phyloP scores from a whole-genome alignment of 2,888 invertebrate species.

The Synergus japonicus region DNA sequence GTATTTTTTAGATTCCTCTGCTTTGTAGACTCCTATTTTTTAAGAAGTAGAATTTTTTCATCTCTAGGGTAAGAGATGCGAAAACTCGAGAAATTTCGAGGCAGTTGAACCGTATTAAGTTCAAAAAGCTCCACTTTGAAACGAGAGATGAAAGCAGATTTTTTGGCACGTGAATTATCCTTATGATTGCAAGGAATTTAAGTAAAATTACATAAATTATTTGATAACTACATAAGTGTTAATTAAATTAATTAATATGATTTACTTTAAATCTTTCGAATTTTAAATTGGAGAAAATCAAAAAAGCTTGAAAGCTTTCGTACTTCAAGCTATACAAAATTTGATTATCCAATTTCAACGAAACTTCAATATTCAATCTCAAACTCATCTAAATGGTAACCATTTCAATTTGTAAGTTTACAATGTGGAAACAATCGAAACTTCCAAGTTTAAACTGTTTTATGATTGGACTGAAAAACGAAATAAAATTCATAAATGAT shows the following conservation, averaged over 20 bases:
- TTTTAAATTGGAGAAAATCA: not conserved
- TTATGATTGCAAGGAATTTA: not conserved
- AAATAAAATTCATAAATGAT: not conserved
- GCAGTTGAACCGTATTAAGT: slow-evolving; percentile 76
- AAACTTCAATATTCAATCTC: not conserved
- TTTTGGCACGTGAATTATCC: slow-evolving; percentile 11
- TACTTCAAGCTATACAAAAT: not conserved
- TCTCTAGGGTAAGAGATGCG: slow-evolving; percentile 25
- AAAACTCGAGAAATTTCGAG: slow-evolving; percentile 52
- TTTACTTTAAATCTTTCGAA: not conserved
- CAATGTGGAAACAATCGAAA: not conserved
- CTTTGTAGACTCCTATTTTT: not conserved
- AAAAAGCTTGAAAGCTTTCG: not conserved
- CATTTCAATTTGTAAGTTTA: not conserved
- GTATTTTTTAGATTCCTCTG: no score
- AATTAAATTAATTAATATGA: not conserved
- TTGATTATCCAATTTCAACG: not conserved
- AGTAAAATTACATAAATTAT: not conserved
- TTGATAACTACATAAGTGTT: not conserved
- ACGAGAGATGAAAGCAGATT: slow-evolving; percentile 40
- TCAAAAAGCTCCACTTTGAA: slow-evolving; percentile 67
- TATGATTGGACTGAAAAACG: not conserved
- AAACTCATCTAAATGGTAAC: not conserved
- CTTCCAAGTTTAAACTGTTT: not conserved
- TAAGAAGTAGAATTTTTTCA: not conserved